Percentiles rank a stretch among this genome's conserved stretches.
Evolutionary conservation across 2,113 vertebrate genomes (phyloP).

Genomic region (Myrmecobius fasciatus): DNA sequence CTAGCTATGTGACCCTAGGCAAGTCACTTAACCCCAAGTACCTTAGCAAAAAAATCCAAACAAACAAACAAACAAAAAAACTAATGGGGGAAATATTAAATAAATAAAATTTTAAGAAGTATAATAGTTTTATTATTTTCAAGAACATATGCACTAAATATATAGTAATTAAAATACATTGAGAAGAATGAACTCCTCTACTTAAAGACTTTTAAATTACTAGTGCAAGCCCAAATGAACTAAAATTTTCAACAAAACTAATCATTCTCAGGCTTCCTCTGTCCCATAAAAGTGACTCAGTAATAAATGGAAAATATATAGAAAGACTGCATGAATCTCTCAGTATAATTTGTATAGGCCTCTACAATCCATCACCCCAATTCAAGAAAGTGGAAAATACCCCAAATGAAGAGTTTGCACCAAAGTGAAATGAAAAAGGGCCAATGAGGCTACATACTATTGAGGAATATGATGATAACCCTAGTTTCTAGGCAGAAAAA

Average conservation of each 20-base stretch:
- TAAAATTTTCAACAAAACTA: neutral
- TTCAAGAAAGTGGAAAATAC: neutral
- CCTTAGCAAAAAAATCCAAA: too few relatives aligned
- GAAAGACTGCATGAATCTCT: neutral
- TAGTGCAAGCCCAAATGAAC: neutral
- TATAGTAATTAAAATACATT: neutral
- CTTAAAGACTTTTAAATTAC: neutral
- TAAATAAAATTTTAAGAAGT: neutral
- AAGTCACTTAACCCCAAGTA: too few relatives aligned
- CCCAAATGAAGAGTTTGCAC: neutral
- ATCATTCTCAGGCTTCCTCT: neutral
- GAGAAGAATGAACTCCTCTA: neutral
- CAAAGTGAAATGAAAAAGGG: neutral
- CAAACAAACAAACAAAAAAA: too few relatives aligned
- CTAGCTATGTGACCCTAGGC: too few relatives aligned
- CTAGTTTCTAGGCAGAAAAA: neutral
- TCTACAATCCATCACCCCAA: neutral
- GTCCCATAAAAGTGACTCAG: neutral
- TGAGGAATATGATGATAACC: neutral
- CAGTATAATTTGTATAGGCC: neutral
- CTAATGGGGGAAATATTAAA: too few relatives aligned
- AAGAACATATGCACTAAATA: neutral
- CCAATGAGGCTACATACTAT: neutral
- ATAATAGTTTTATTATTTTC: neutral
- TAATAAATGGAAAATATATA: neutral